These are phyloP conservation scores for Nephrocerus scutellatus DNA, from an alignment of 2,888 invertebrate species.

Conservation along the genomic window DNA sequence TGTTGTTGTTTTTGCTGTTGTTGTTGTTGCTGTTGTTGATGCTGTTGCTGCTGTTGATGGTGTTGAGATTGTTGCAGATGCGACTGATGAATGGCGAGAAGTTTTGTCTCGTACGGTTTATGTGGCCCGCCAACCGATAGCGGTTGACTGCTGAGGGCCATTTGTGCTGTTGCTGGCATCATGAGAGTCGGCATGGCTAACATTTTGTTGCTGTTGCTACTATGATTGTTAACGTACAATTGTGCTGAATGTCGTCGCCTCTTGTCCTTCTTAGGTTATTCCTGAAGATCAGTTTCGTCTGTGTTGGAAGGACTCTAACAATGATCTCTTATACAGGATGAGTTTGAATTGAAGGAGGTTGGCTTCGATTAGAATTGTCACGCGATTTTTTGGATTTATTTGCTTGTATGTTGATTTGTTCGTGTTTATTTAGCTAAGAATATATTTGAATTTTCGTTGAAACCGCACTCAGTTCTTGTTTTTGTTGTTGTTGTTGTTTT, in stretches of 20 bases:
- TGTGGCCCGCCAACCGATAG: conserved; percentile 44
- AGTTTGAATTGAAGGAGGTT: too few species aligned
- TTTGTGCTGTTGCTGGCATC: conserved; percentile 50
- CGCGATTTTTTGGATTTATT: neutral
- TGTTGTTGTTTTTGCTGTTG: conserved; percentile 13
- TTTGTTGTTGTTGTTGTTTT: conserved; percentile 21
- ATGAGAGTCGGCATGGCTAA: conserved; percentile 50
- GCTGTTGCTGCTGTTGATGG: conserved; percentile 30
- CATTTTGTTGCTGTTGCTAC: conserved; percentile 30
- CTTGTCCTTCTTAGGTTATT: neutral
- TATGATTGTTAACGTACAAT: conserved; percentile 9
- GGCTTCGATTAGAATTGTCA: conserved; percentile 13
- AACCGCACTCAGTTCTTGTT: conserved; percentile 31
- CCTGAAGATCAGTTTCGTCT: too few species aligned
- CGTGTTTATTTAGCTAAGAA: conserved; percentile 4
- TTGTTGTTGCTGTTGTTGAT: conserved; percentile 27
- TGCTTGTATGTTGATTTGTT: conserved; percentile 10
- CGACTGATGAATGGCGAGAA: conserved; percentile 48
- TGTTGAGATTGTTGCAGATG: conserved; percentile 44
- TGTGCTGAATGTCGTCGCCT: conserved; percentile 8
- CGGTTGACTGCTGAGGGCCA: conserved; percentile 47
- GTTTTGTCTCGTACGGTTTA: conserved; percentile 48
- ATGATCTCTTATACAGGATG: too few species aligned
- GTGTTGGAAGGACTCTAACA: too few species aligned
- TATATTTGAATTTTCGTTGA: conserved; percentile 18